Conservation (phyloP, 2,113 vertebrate species). For the Psophia crepitans region DNA sequence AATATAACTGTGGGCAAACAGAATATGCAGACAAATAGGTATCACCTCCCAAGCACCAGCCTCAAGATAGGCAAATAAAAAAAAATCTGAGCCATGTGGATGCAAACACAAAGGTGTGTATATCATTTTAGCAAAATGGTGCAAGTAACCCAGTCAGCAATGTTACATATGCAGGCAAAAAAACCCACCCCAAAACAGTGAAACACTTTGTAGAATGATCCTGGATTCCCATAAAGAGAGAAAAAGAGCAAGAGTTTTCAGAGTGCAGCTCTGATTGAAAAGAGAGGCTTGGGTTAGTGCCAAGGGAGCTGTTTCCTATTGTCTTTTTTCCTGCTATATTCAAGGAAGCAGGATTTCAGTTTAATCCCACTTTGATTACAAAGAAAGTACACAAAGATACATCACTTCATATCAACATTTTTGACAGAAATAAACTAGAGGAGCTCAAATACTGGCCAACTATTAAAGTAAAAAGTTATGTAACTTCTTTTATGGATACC, state of each 20-base stretch:
- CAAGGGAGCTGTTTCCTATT: conserved; percentile 36
- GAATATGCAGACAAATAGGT: neutral
- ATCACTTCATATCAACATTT: conserved; percentile 20
- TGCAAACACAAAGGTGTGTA: neutral
- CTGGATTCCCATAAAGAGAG: neutral
- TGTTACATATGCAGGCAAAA: neutral
- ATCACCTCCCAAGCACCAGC: neutral
- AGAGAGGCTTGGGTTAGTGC: neutral
- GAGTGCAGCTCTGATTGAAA: neutral
- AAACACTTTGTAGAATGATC: neutral
- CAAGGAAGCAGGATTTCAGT: conserved; percentile 3
- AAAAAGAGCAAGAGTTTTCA: neutral
- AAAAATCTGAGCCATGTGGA: neutral
- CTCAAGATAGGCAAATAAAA: neutral
- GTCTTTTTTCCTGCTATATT: neutral
- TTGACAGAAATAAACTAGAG: conserved; percentile 26
- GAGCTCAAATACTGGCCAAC: neutral
- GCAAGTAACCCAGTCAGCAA: neutral
- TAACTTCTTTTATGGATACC: neutral
- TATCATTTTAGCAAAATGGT: neutral
- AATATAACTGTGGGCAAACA: neutral
- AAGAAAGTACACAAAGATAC: conserved; percentile 22
- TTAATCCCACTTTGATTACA: conserved; percentile 40
- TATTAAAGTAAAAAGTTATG: neutral
- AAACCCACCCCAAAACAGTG: neutral